Base-by-base conservation (phyloP, 2,113 vertebrate genomes). In the cattle (Bos taurus) region DNA sequence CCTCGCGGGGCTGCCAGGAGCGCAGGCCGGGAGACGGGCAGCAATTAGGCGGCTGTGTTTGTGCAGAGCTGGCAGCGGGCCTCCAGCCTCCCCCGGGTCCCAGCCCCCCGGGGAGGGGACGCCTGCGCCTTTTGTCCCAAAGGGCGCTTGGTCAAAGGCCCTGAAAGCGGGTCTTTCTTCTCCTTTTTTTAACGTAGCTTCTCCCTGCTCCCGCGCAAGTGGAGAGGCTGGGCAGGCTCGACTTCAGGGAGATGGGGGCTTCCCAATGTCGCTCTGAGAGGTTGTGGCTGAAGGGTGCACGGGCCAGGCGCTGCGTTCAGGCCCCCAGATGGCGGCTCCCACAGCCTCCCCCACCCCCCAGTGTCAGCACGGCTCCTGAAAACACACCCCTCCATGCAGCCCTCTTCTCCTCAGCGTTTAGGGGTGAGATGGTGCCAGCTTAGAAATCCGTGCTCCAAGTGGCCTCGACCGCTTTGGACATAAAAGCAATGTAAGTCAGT, bases 1-100 rank as follows among this genome's bases (percentile, higher is more conserved):
- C 98, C 95, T 96, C 21, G 84, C 48, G 88, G 74, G 98, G 87
- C 96, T 98, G 98, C 98, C 98, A 98, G 98, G 97, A 81, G 50
- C 36, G 43, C 0, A 0, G 23, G 81, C 43, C 0, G 54, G 88
- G 88, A 90, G 78, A 46, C 93, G 77, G 74, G 97, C 94, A 89
- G 28, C 97, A 98, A 98, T 97, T 80, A 87, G 92, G 92, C n/a
- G 83, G 85, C 92, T 60, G 89, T 52, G 54, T 56, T 0, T 8
- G 56, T 94, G 97, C 95, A 56, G 1, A 0, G 87, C 94, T 91
- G 93, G 96, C 88, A 97, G 87, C 64, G 5, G 25, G 67, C 54
- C 86, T 64, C 40, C 48, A 59, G 40, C 83, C 1, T 16, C 91
- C 93, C 92, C 92, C 26, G 92, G 94, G 92, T 52, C 90, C 88